Evolutionary conservation across 2,797 vertebrate species (phyloP).

Genomic region (Muscicapa comitata): DNA sequence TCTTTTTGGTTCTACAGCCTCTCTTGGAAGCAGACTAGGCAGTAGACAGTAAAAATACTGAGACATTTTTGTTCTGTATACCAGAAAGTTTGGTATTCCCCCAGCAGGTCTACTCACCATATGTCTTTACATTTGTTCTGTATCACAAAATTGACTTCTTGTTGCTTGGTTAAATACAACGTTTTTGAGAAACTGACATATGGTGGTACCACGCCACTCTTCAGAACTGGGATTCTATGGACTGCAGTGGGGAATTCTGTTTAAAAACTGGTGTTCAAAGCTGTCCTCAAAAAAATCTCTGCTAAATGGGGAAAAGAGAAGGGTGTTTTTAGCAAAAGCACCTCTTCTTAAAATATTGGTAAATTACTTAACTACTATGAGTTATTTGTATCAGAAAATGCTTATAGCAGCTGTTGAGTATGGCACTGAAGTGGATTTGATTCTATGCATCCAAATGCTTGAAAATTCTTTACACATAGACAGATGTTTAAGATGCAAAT

Average conservation of each 20-base stretch:
- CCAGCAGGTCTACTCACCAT: constrained; percentile 54
- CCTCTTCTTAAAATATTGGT: constrained; percentile 1
- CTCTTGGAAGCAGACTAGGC: constrained; percentile 3
- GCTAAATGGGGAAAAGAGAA: background rate
- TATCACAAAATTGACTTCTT: constrained; percentile 48
- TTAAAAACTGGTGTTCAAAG: constrained; percentile 6
- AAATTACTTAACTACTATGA: background rate
- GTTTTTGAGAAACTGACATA: constrained; percentile 43
- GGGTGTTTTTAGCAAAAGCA: background rate
- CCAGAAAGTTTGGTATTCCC: constrained; percentile 46
- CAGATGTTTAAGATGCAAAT: constrained; percentile 50
- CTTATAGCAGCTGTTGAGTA: background rate
- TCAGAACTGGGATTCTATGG: background rate
- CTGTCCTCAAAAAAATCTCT: background rate
- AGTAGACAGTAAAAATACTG: constrained; percentile 43
- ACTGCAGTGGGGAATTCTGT: constrained; percentile 37
- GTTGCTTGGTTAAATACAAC: constrained; percentile 47
- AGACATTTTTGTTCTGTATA: background rate
- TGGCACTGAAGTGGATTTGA: background rate
- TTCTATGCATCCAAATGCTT: background rate
- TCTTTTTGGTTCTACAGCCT: background rate
- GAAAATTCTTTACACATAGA: constrained; percentile 23
- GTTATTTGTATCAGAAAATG: background rate
- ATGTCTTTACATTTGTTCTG: constrained; percentile 63
- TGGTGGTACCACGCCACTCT: background rate